Evolutionary conservation across 1,140 invertebrate species (phyloP), one percentile per base, ranked within the genome.

Genomic region (Drosophila dunni): DNA sequence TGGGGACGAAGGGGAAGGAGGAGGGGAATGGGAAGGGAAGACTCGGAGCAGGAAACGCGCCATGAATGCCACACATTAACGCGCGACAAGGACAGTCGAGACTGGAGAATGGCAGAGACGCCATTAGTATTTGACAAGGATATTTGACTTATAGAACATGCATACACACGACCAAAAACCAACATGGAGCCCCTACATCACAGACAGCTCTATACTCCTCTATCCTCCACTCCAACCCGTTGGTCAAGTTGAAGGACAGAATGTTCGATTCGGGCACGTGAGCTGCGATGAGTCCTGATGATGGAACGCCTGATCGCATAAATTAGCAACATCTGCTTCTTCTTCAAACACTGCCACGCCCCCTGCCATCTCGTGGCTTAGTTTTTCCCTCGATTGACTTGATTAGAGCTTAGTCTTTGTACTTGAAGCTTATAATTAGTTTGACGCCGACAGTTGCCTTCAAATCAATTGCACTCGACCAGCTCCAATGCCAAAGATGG

Each of bases 111-210:
- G 40, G 24, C 33, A 67, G 48, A 73, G 80, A 80, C 77, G 84
- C 84, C 83, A 88, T 88, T 88, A 88, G 84, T 89, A 74, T 83
- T 81, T 78, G 80, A 89, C 83, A 88, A 88, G 84, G 83, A 83
- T 84, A 89, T 78, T 72, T 72, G 74, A 56, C 62, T 79, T 65
- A 81, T 46, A 48, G 33, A 54, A 51, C 61, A 67, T 67, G 57
- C 67, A 77, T 42, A 50, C 64, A 57, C 51, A 68, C 57, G 42
- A 15, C 33, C 68, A 40, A 17, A 63, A 64, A 79, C 58, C 70
- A 62, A 71, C 46, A 53, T 58, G 17, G 38, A 48, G 38, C 44
- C 53, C 62, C 57, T 50, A 58, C 48, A 38, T 38, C 51, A 54
- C 29, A 53, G 2, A 11, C 5, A 4, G 6, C n/a, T 10, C 11